Conservation (phyloP, 2,113 vertebrate genomes). For the Caranx ignobilis region DNA sequence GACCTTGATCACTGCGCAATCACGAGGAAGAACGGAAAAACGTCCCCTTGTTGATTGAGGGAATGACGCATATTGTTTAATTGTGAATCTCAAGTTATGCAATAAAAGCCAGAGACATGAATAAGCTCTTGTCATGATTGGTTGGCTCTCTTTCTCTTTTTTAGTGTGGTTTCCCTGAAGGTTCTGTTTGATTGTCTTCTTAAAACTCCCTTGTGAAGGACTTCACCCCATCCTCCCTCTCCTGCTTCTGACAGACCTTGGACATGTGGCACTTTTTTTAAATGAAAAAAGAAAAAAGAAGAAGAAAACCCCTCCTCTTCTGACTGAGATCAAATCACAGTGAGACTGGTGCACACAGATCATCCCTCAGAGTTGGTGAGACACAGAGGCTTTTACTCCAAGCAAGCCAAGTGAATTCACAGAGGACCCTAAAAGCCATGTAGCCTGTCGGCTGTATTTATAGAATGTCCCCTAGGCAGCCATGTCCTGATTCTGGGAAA, state of each 20-base stretch:
- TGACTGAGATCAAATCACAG: constrained; percentile 63
- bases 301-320: constrained; percentile 12
- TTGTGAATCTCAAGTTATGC: neutral
- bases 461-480: constrained; percentile 78
- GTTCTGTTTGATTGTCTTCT: constrained; percentile 37
- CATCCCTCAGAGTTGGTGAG: constrained; percentile 64
- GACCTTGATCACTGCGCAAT: neutral
- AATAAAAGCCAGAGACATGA: neutral
- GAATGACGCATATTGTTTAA: neutral
- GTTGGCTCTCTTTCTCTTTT: constrained; percentile 13
- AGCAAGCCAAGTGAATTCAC: constrained; percentile 67
- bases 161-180: neutral
- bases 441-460: constrained; percentile 81
- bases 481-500: constrained; percentile 78
- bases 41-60: neutral
- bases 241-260: constrained; percentile 40
- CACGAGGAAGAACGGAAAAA: neutral
- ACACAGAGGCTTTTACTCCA: constrained; percentile 71
- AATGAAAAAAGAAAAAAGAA: constrained; percentile 19
- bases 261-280: constrained; percentile 50
- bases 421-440: constrained; percentile 76
- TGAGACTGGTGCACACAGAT: constrained; percentile 60
- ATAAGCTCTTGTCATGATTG: neutral
- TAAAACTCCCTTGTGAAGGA: constrained; percentile 8
- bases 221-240: constrained; percentile 25